Conservation (phyloP, 2,797 vertebrate genomes). For the Sebastes hubbsi region DNA sequence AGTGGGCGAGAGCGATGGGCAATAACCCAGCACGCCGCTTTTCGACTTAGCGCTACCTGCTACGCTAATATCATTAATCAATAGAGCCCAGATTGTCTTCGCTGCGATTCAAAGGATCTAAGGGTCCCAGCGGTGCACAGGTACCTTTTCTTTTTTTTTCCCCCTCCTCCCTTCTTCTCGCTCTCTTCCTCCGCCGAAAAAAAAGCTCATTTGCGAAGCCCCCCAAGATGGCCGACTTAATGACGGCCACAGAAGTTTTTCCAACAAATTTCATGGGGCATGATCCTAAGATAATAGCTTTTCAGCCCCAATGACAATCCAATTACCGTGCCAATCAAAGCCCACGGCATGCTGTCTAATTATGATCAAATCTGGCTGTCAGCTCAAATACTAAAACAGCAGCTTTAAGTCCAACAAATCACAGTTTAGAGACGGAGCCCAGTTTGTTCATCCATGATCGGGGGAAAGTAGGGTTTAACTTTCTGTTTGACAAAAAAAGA, state of each 20-base stretch:
- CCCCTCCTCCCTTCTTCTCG: constrained; percentile 68
- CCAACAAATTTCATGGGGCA: constrained; percentile 99
- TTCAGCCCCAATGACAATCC: constrained; percentile 99
- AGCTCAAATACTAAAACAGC: constrained; percentile 99
- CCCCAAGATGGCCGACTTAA: constrained; percentile 99
- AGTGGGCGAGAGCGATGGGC: constrained; percentile 81
- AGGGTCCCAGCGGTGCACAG: constrained; percentile 95
- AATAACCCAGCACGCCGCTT: constrained; percentile 85
- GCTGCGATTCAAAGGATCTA: constrained; percentile 88
- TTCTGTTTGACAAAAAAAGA: constrained; percentile 56
- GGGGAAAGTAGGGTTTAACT: constrained; percentile 59
- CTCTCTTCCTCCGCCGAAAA: constrained; percentile 32
- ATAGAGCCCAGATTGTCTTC: constrained; percentile 95
- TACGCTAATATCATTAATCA: constrained; percentile 99
- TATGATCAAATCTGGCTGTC: constrained; percentile 99
- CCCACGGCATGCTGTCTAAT: constrained; percentile 99
- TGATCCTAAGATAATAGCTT: constrained; percentile 99
- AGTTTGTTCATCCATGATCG: constrained; percentile 60
- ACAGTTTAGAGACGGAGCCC: constrained; percentile 67
- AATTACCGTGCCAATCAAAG: constrained; percentile 99
- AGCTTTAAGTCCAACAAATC: constrained; percentile 98
- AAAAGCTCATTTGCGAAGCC: constrained; percentile 97
- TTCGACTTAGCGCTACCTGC: constrained; percentile 89
- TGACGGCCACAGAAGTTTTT: constrained; percentile 99
- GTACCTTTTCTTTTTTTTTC: constrained; percentile 76